These are phyloP conservation scores for Podarcis cretensis DNA, from an alignment of 2,113 vertebrate species.

Conservation along the genomic window DNA sequence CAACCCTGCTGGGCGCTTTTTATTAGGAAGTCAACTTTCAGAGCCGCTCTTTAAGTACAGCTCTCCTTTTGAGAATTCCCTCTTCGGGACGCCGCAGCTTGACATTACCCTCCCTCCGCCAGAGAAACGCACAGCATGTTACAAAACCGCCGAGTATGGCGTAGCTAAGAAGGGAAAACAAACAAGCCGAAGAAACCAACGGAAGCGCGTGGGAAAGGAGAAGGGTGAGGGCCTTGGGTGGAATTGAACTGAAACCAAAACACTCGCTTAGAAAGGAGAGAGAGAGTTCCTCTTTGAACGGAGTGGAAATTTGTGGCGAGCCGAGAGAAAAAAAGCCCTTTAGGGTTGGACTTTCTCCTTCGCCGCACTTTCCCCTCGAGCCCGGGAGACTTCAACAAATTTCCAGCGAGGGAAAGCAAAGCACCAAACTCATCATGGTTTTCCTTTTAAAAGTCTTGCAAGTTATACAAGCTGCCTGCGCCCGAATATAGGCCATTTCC, in stretches of 20 bases:
- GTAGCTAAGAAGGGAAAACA: conserved; percentile 6
- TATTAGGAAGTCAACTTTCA: conserved; percentile 21
- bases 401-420: background rate
- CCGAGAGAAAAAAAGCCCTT: background rate
- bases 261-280: background rate
- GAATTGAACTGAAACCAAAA: background rate
- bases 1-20: conserved; percentile 1
- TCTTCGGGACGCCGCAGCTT: background rate
- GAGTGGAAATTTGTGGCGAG: background rate
- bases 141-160: conserved; percentile 3
- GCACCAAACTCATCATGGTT: too few relatives aligned
- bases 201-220: background rate
- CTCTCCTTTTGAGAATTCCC: conserved; percentile 1
- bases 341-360: background rate
- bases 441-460: background rate
- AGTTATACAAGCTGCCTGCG: background rate
- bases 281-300: background rate
- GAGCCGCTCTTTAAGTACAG: background rate
- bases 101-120: background rate
- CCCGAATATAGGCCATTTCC: too few relatives aligned
- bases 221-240: background rate
- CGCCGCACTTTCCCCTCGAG: background rate
- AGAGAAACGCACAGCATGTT: conserved; percentile 27
- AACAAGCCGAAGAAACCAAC: background rate
- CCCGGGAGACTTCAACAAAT: background rate